phyloP scores from a whole-genome alignment of 64 coral and sea anemone species.

The Stichodactyla helianthus region DNA sequence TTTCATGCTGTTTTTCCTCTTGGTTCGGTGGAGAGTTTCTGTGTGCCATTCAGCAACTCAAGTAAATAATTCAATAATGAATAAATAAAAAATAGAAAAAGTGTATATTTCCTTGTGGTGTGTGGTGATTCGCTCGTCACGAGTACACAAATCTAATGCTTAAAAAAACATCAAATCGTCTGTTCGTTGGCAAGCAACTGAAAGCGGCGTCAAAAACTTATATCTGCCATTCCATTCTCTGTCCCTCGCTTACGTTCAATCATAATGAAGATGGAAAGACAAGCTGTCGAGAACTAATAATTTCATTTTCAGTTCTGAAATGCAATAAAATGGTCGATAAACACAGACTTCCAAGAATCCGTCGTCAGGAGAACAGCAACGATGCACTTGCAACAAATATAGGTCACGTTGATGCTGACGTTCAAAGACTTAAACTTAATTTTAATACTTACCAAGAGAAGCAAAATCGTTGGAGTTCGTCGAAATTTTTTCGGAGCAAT shows the following conservation, averaged over 20 bases:
- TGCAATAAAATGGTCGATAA: constrained; percentile 5
- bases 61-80: neutral
- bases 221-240: neutral
- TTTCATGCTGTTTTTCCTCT: neutral
- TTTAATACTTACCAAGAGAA: neutral
- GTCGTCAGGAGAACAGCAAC: neutral
- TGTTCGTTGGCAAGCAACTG: neutral
- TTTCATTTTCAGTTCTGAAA: neutral
- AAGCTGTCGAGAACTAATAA: neutral
- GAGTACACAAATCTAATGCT: neutral
- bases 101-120: neutral
- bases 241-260: neutral
- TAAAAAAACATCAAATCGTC: neutral
- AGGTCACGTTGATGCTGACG: neutral
- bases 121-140: neutral
- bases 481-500: neutral
- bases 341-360: constrained; percentile 3
- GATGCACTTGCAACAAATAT: constrained; percentile 4
- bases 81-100: neutral
- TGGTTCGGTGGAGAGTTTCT: neutral
- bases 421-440: constrained; percentile 13
- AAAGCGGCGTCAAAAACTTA: neutral
- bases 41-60: neutral
- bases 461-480: neutral
- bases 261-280: neutral